A percentile compares a stretch with the other conserved stretches of the same genome.
phyloP scores from a whole-genome alignment of 2,797 vertebrate genomes.

The Sebastiscus albofasciatus region DNA sequence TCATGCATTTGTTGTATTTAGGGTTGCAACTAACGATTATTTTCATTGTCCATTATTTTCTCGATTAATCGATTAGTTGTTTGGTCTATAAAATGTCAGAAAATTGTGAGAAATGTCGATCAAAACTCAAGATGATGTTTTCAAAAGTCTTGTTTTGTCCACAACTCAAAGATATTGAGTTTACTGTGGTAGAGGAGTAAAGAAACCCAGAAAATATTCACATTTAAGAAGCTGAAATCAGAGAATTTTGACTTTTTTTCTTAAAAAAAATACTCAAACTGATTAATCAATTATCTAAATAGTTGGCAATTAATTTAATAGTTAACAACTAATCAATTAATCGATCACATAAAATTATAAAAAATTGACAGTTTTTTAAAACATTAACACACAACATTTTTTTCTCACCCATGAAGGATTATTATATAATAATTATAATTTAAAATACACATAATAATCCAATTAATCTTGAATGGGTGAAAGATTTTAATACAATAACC shows the following conservation, averaged over 20 bases:
- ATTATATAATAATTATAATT: background rate
- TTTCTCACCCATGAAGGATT: background rate
- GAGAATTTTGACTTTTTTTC: accelerated
- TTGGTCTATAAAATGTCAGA: no score
- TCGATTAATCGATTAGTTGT: background rate
- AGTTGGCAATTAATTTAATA: accelerated
- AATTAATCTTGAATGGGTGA: background rate
- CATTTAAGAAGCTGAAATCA: no score
- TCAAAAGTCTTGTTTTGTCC: no score
- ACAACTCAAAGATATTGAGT: no score
- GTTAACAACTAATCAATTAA: no score
- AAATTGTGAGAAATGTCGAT: no score
- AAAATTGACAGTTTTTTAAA: background rate
- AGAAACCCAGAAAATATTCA: no score
- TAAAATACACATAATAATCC: background rate
- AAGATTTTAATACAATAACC: background rate
- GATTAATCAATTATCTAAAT: no score
- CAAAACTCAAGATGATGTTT: accelerated
- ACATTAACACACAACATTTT: background rate
- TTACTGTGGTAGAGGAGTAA: no score
- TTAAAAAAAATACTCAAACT: no score
- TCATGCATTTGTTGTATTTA: background rate
- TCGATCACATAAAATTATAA: no score
- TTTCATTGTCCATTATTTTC: background rate
- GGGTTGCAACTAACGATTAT: no score